Percentiles rank a stretch among this genome's conserved stretches.
Evolutionary conservation across 1,140 invertebrate genomes (phyloP).

Genomic region (Drosophila carrolli): DNA sequence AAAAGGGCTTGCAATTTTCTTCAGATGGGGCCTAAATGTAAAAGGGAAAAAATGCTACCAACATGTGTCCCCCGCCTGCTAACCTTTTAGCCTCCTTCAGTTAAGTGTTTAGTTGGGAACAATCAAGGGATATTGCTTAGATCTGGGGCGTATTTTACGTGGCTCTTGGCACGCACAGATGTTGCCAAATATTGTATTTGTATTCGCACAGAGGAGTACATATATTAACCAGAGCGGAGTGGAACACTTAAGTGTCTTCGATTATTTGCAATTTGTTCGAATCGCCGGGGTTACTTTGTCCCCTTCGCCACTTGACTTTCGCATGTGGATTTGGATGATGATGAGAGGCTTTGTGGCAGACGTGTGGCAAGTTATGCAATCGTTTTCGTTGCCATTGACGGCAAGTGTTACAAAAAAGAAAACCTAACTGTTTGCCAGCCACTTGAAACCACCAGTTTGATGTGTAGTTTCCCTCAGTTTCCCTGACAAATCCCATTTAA

Average conservation of each 20-base stretch:
- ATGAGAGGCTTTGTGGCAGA: constrained; percentile 30
- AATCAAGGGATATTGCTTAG: constrained; percentile 69
- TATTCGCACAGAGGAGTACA: constrained; percentile 27
- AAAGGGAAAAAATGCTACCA: constrained; percentile 31
- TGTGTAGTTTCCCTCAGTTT: constrained; percentile 28
- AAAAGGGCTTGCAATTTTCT: constrained; percentile 37
- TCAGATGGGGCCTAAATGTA: constrained; percentile 36
- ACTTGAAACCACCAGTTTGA: constrained; percentile 49
- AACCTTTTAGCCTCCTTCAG: background rate
- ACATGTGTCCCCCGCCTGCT: constrained; percentile 21
- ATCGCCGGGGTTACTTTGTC: constrained; percentile 39
- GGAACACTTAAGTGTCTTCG: constrained; percentile 69
- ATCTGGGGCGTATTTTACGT: constrained; percentile 61
- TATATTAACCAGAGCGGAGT: constrained; percentile 46
- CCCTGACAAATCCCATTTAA: constrained; percentile 51
- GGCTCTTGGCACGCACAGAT: constrained; percentile 30
- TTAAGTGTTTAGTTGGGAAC: constrained; percentile 50
- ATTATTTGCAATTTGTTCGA: constrained; percentile 78
- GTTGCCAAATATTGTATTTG: constrained; percentile 50
- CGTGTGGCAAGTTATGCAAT: constrained; percentile 68
- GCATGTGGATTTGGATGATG: constrained; percentile 37
- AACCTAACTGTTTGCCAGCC: constrained; percentile 53
- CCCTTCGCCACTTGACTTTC: constrained; percentile 53
- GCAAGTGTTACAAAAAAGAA: constrained; percentile 53
- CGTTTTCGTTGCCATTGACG: constrained; percentile 64